phyloP scores from a whole-genome alignment of 1,140 invertebrate genomes.

The Brachionus manjavacas region DNA sequence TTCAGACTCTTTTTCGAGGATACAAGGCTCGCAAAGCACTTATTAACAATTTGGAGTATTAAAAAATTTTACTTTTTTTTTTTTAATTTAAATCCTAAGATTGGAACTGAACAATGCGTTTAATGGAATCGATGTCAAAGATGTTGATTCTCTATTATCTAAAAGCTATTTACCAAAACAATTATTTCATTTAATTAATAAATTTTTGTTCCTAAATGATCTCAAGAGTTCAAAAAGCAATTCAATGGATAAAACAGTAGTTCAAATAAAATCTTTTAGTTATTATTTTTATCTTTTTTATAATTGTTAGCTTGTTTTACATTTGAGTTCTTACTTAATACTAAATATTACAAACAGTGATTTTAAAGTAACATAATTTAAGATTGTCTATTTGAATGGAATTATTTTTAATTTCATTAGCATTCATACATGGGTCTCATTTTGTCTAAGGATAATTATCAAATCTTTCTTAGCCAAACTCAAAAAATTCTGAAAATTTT shows the following conservation, averaged over 20 bases:
- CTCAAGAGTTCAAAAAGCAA: neutral
- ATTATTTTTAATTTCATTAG: neutral
- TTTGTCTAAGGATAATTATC: slow-evolving; percentile 22
- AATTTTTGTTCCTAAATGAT: neutral
- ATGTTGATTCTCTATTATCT: neutral
- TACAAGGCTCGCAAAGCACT: neutral
- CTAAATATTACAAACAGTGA: slow-evolving; percentile 3
- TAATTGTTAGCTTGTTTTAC: neutral
- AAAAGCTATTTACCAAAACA: neutral
- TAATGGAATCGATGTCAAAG: neutral
- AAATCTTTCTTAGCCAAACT: neutral
- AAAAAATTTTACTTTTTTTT: neutral
- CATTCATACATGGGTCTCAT: neutral
- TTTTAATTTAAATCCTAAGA: neutral
- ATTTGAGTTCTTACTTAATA: neutral
- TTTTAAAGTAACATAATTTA: neutral
- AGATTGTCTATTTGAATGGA: neutral
- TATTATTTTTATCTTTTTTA: too few relatives aligned
- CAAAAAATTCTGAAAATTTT: neutral
- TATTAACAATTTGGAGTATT: neutral
- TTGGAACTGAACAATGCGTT: neutral
- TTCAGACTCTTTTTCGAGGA: slow-evolving; percentile 3
- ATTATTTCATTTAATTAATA: neutral
- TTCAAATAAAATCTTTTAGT: too few relatives aligned
- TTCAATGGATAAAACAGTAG: neutral